Evolutionary conservation across 2,113 vertebrate species (phyloP).

Genomic region (Cranoglanis bouderius): DNA sequence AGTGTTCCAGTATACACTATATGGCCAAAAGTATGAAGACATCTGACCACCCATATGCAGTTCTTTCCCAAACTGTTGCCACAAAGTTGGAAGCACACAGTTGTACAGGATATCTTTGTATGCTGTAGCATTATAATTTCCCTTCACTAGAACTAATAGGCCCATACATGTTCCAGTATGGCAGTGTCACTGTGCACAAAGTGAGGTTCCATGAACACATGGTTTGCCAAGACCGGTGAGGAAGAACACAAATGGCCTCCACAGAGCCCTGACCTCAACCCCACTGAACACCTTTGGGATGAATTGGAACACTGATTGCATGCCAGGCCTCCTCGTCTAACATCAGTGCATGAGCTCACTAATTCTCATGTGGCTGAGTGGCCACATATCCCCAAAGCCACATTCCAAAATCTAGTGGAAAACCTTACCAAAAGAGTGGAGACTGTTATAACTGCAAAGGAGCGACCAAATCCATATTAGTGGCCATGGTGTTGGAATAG

Average conservation of each 20-base stretch:
- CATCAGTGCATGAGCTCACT: not conserved
- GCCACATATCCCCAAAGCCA: not conserved
- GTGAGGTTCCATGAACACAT: not conserved
- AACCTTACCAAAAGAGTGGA: not conserved
- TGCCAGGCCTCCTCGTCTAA: not conserved
- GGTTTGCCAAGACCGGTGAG: not conserved
- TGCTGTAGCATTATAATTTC: not conserved
- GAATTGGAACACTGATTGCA: not conserved
- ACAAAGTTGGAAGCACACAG: not conserved
- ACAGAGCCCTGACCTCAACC: not conserved
- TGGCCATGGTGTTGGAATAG: not conserved
- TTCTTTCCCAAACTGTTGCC: not conserved
- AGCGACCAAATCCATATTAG: not conserved
- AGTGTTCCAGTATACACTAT: not conserved
- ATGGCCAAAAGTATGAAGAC: not conserved
- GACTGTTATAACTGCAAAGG: not conserved
- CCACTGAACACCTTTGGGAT: not conserved
- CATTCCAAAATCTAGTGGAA: not conserved
- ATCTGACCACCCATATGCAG: not conserved
- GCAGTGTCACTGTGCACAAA: not conserved
- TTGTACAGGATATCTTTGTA: not conserved
- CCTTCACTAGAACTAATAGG: not conserved
- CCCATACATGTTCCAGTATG: not conserved
- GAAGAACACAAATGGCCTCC: not conserved
- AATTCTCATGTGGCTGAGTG: not conserved